These are phyloP conservation scores for Chelonus formosanus DNA, from an alignment of 2,888 invertebrate genomes.

Conservation along the genomic window DNA sequence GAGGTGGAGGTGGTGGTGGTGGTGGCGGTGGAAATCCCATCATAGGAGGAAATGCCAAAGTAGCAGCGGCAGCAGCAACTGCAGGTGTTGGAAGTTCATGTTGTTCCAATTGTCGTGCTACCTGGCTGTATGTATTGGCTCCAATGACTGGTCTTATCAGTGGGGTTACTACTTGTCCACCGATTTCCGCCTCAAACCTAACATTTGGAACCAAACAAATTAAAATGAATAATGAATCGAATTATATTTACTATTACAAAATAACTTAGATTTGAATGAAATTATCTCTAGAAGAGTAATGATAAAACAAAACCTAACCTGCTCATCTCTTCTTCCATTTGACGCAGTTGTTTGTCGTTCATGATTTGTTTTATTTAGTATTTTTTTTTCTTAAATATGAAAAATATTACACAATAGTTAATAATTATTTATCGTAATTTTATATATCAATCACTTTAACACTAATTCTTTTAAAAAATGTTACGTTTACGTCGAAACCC, in stretches of 20 bases:
- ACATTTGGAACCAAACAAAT: too few relatives aligned
- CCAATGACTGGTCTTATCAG: constrained; percentile 75
- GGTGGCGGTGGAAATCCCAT: constrained; percentile 72
- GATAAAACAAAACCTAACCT: constrained; percentile 67
- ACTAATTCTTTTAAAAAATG: too few relatives aligned
- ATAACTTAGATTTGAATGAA: too few relatives aligned
- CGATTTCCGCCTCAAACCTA: constrained; percentile 90
- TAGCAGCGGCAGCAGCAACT: constrained; percentile 59
- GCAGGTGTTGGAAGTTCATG: constrained; percentile 66
- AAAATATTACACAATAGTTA: not conserved
- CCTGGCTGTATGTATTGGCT: constrained; percentile 76
- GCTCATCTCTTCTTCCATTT: constrained; percentile 93
- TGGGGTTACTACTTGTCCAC: constrained; percentile 69
- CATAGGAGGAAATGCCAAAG: constrained; percentile 65
- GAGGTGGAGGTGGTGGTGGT: constrained; percentile 73
- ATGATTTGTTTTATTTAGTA: too few relatives aligned
- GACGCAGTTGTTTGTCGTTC: constrained; percentile 72
- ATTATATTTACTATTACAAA: too few relatives aligned
- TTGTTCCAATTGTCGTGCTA: constrained; percentile 73
- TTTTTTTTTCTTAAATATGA: constrained; percentile 3
- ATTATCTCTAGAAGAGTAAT: too few relatives aligned
- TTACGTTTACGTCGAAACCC: too few relatives aligned
- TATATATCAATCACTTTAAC: too few relatives aligned
- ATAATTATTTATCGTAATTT: too few relatives aligned
- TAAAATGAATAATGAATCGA: too few relatives aligned